These are phyloP conservation scores for Diceros bicornis DNA, from an alignment of 2,797 vertebrate species.

Conservation along the genomic window DNA sequence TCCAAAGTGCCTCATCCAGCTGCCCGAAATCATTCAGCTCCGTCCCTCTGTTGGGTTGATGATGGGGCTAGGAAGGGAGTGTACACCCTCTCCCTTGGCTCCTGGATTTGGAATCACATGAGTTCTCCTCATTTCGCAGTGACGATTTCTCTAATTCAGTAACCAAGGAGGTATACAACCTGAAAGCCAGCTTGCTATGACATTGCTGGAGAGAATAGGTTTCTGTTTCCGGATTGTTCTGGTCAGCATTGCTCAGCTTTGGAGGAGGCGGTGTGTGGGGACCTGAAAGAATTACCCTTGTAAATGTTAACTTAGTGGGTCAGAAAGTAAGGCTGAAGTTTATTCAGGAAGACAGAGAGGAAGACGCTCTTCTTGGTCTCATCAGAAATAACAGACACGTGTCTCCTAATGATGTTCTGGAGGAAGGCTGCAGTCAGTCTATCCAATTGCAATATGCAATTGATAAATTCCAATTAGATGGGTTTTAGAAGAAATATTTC, in stretches of 20 bases:
- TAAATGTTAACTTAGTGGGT: not conserved
- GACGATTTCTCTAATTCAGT: not conserved
- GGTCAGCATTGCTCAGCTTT: too few relatives aligned
- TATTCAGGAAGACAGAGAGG: not conserved
- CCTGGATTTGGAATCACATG: not conserved
- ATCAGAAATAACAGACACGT: fast-evolving
- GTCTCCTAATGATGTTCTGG: not conserved
- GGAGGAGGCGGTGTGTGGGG: not conserved
- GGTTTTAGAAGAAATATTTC: not conserved
- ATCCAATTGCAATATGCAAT: not conserved
- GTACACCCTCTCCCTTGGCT: fast-evolving
- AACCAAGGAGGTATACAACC: not conserved
- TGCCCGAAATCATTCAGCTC: not conserved
- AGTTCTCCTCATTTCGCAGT: not conserved
- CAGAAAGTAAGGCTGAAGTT: not conserved
- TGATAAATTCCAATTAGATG: not conserved
- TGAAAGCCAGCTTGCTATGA: not conserved
- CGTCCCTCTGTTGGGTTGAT: not conserved
- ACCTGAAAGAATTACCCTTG: not conserved
- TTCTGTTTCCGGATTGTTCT: not conserved
- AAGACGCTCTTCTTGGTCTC: not conserved
- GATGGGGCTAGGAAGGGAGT: not conserved
- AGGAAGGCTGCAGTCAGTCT: fast-evolving
- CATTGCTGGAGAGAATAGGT: not conserved
- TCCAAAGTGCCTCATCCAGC: fast-evolving